Percentiles rank a stretch among this genome's conserved stretches.
phyloP scores from a whole-genome alignment of 1,140 invertebrate genomes.

The Asbolus verrucosus region DNA sequence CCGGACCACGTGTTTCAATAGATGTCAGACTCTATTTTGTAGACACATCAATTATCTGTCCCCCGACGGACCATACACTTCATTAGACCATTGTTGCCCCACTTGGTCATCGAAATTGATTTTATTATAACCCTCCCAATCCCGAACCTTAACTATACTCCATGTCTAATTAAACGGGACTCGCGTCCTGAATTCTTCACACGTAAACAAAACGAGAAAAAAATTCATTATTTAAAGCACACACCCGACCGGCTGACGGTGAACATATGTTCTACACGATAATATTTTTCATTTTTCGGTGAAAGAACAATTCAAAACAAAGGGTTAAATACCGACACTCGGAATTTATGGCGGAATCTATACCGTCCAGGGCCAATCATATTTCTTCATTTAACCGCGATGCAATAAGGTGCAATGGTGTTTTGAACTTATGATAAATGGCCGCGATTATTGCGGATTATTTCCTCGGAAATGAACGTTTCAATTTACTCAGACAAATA shows the following conservation, averaged over 20 bases:
- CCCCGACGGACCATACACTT: conserved; percentile 17
- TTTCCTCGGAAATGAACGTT: conserved; percentile 31
- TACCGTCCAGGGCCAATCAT: conserved; percentile 7
- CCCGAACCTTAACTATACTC: conserved; percentile 22
- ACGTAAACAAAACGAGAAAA: too few species aligned
- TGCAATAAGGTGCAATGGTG: conserved; percentile 35
- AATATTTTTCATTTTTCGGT: conserved; percentile 23
- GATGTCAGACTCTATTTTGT: conserved; percentile 36
- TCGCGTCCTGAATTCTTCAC: too few species aligned
- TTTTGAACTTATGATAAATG: conserved; percentile 41
- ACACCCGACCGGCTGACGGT: background rate
- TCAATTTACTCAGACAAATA: conserved; percentile 35
- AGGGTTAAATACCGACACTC: background rate
- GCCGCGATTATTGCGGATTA: conserved; percentile 38
- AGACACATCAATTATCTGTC: conserved; percentile 46
- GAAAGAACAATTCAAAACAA: background rate
- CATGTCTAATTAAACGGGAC: conserved; percentile 16
- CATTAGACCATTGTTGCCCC: conserved; percentile 43
- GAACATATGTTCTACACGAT: conserved; percentile 39
- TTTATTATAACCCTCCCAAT: conserved; percentile 28
- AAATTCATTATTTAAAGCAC: conserved; percentile 24
- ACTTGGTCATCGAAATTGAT: conserved; percentile 39
- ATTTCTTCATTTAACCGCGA: conserved; percentile 28
- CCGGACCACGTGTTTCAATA: conserved; percentile 38
- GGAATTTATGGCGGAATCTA: too few species aligned